phyloP scores from a whole-genome alignment of 1,140 invertebrate genomes.

The Achatina immaculata region DNA sequence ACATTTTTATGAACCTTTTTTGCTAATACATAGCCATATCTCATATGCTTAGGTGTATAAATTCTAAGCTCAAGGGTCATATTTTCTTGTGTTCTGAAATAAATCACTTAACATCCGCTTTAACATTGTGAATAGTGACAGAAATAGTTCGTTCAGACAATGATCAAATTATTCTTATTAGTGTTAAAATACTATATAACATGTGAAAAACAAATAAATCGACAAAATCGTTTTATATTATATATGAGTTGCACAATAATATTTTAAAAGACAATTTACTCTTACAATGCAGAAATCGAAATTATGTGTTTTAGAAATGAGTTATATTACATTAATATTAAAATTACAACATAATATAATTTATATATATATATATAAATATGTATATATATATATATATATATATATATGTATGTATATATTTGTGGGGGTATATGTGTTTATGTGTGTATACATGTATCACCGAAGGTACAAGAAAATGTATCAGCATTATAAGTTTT shows the following conservation, averaged over 20 bases:
- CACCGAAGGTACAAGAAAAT: constrained; percentile 20
- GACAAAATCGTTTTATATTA: not conserved
- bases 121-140: no score
- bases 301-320: not conserved
- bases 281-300: not conserved
- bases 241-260: not conserved
- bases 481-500: no score
- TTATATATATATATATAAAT: no score
- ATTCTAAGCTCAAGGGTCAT: no score
- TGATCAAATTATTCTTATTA: no score
- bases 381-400: constrained; percentile 6
- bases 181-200: not conserved
- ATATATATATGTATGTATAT: constrained; percentile 22
- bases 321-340: not conserved
- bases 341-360: not conserved
- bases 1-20: no score
- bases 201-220: not conserved
- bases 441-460: constrained; percentile 6
- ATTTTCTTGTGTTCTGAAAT: not conserved
- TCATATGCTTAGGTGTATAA: no score
- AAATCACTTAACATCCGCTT: no score
- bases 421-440: constrained; percentile 33
- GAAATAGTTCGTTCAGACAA: no score
- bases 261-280: not conserved
- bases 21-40: no score